Conservation (phyloP, 2,888 invertebrate genomes). For the Sialis lutaria region DNA sequence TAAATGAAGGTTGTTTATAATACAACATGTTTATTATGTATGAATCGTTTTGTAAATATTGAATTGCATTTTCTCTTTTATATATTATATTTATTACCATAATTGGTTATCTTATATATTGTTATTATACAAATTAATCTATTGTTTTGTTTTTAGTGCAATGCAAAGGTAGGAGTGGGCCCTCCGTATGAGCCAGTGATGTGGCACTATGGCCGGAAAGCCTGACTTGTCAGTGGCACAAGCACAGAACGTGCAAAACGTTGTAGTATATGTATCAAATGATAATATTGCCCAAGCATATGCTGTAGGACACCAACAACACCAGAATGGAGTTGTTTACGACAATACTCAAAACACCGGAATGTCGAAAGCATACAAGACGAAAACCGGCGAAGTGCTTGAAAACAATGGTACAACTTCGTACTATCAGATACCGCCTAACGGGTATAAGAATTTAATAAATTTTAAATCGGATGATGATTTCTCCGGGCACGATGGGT, state of each 20-base stretch:
- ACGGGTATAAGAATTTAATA: constrained; percentile 15
- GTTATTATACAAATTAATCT: constrained; percentile 8
- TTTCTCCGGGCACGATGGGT: constrained; percentile 7
- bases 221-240: constrained; percentile 47
- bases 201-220: constrained; percentile 62
- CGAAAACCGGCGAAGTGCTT: constrained; percentile 8
- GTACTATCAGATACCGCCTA: constrained; percentile 11
- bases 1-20: too few species aligned
- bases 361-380: constrained; percentile 10
- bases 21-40: too few species aligned
- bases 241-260: constrained; percentile 33
- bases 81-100: too few species aligned
- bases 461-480: constrained; percentile 14
- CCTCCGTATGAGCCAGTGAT: constrained; percentile 44
- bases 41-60: too few species aligned
- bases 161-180: constrained; percentile 23
- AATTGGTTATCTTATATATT: too few species aligned
- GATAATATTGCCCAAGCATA: constrained; percentile 35
- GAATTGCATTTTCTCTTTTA: too few species aligned
- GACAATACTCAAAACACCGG: constrained; percentile 13
- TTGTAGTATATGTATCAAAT: constrained; percentile 37
- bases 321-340: constrained; percentile 6
- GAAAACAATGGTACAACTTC: constrained; percentile 9
- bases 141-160: constrained; percentile 18
- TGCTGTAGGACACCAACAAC: constrained; percentile 24